Evolutionary conservation across 1,140 invertebrate species (phyloP), one percentile per base, ranked within the genome.

Genomic region (Colletes gigas): DNA sequence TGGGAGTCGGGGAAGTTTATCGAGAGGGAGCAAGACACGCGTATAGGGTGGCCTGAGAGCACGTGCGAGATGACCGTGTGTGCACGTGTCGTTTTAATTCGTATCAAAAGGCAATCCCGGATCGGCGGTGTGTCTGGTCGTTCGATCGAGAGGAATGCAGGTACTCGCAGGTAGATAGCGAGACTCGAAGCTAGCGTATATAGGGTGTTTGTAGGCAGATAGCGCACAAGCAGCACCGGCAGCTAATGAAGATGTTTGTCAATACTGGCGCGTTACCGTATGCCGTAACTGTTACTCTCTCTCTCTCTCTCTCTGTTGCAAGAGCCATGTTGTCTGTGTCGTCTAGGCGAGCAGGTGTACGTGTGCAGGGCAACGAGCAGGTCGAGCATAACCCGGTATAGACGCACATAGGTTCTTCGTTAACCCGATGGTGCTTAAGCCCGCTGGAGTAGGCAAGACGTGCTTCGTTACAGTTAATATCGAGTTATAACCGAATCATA

Each of bases 231-330:
- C 74, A 88, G 68, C 78, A 81, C 75, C 78, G 84, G 68, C 71
- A 82, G 88, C 84, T 90, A 90, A 90, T 90, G 89, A 90, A 90
- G 89, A 90, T 90, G 89, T 90, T 90, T 90, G 88, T 90, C 89
- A 90, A 90, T 90, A 90, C 83, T 87, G 83, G 78, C 86, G 83
- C 84, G 87, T 82, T 89, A 82, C 83, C 59, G 72, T 89, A 86
- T 85, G 71, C 84, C 65, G 82, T 81, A 77, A 82, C 86, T 71
- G 83, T 86, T 79, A 81, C 78, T 78, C 80, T 65, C 82, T 76
- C 60, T 15, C 14, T 15, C 50, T 17, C 41, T 63, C 72, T 75
- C 79, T 82, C 76, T 84, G 65, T 83, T 77, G 66, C 59, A 21
- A 21, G 3, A 4, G 21, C 10, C 10, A 21, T 21, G 44, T 47